Base-by-base conservation (phyloP, 2,797 vertebrate genomes). In the Vultur gryphus region DNA sequence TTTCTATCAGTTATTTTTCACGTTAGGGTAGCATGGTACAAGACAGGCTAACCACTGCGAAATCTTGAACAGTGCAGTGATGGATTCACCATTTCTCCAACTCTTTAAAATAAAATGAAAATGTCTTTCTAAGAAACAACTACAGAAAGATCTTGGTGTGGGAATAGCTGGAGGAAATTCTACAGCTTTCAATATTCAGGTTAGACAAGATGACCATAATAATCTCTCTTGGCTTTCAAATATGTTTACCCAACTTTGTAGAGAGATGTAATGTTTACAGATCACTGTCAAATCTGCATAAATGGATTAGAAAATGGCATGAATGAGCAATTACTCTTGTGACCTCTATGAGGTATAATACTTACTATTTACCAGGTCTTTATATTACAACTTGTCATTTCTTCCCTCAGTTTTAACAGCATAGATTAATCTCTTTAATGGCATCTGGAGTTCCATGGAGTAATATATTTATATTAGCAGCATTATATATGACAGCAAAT, bases 231-330 rank as follows among this genome's bases (percentile, higher is more conserved):
- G 90, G 78, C 78, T 95, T 95, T 97, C 90, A 90, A 59, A 96
- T 92, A 77, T 93, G 71, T 94, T 95, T 95, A 92, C 55, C 28
- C 48, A 84, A 18, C 66, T 93, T 94, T 82, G 80, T 70, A 76
- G 88, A 84, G 85, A 89, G 81, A 91, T 46, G 55, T 75, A 67
- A 71, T 89, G 78, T 93, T 97, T 96, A 96, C 33, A 90, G 59
- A 93, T 96, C 81, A 92, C 91, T 95, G 87, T 94, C 95, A 96
- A 81, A 95, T 95, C 84, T 95, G 77, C 96, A 95, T 66, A 95
- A 93, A 90, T 72, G 77, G 89, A 95, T 93, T 95, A 96, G 73
- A 49, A 94, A 94, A 96, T 88, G 66, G 85, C 88, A 94, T 48
- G 83, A 86, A 95, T 81, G 77, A 93, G 62, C 94, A 95, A 94